Evolutionary conservation across 2,797 vertebrate genomes (phyloP), one percentile per base, ranked within the genome.

Genomic region (Anabacerthia variegaticeps): DNA sequence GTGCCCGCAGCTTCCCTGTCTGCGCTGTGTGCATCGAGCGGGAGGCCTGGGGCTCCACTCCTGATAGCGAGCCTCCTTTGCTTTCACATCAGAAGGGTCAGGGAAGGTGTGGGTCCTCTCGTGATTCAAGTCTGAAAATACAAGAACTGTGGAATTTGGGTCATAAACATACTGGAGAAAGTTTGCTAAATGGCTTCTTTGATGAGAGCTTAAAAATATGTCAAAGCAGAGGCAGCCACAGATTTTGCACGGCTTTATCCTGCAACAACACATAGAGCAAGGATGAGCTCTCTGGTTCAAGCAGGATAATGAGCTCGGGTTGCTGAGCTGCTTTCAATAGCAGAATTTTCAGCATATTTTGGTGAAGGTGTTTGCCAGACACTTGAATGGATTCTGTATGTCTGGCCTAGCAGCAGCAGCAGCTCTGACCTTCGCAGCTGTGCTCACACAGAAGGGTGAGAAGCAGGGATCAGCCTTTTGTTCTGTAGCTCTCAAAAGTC

Each of bases 231-330:
- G 61, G 61, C n/a, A 65, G 32, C 41, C 39, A 44, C 19, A 48
- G 39, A 6, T 28, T 52, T 43, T 32, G 28, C 44, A 48, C 21
- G 46, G 18, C 21, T 28, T 44, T 30, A 1, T 62, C 43, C 68
- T 51, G 34, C 52, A 12, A 9, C 39, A 23, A 7, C 1, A 5
- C 16, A 19, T 26, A 7, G 6, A 55, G 61, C 18, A 19, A 52
- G 62, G 41, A 56, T 43, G 37, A 62, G n/a, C 30, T 54, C 37
- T 13, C 14, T 19, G 28, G 9, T 24, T 54, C 32, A 17, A 28
- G 10, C 23, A 28, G 39, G 59, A 28, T 44, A 52, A 36, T 0
- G 0, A 27, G 32, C 43, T 30, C 0, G 0, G 28, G 24, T 71
- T n/a, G 28, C 77, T 68, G 58, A 72, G 73, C 49, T 76, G 10